phyloP scores from a whole-genome alignment of 1,140 invertebrate species.

The Littorina saxatilis region DNA sequence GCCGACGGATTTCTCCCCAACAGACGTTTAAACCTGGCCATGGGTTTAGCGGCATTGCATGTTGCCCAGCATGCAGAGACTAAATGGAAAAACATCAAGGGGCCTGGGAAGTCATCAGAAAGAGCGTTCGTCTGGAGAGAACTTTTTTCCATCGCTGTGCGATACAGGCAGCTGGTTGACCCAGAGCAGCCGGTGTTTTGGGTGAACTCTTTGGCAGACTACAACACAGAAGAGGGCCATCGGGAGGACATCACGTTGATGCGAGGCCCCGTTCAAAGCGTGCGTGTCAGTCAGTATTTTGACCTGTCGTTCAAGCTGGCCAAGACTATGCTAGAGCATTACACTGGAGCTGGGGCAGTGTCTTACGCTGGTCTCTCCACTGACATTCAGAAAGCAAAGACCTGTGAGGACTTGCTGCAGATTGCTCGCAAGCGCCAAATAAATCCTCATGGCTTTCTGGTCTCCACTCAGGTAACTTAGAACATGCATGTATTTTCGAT shows the following conservation, averaged over 20 bases:
- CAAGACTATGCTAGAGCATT: slow-evolving; percentile 72
- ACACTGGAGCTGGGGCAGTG: slow-evolving; percentile 61
- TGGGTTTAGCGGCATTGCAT: slow-evolving; percentile 70
- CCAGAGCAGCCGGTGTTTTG: slow-evolving; percentile 70
- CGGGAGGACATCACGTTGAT: slow-evolving; percentile 67
- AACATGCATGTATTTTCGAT: background rate
- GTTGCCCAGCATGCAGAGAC: slow-evolving; percentile 68
- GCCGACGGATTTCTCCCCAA: slow-evolving; percentile 67
- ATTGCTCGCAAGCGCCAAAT: slow-evolving; percentile 68
- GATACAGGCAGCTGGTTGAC: slow-evolving; percentile 66
- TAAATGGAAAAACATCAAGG: slow-evolving; percentile 28
- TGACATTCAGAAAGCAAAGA: slow-evolving; percentile 65
- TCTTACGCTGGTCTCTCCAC: slow-evolving; percentile 56
- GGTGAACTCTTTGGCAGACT: slow-evolving; percentile 65
- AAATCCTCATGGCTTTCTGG: slow-evolving; percentile 69
- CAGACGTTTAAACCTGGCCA: slow-evolving; percentile 66
- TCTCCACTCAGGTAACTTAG: slow-evolving; percentile 71
- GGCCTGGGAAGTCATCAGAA: background rate
- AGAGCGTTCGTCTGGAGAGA: slow-evolving; percentile 61
- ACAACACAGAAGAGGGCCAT: slow-evolving; percentile 58
- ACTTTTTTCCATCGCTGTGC: slow-evolving; percentile 66
- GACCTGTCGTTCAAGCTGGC: slow-evolving; percentile 70
- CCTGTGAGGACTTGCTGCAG: slow-evolving; percentile 65
- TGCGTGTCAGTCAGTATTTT: slow-evolving; percentile 68
- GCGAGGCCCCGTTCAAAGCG: slow-evolving; percentile 66